Evolutionary conservation across 2,113 vertebrate species (phyloP), one percentile per base, ranked within the genome.

Genomic region (Puma concolor): DNA sequence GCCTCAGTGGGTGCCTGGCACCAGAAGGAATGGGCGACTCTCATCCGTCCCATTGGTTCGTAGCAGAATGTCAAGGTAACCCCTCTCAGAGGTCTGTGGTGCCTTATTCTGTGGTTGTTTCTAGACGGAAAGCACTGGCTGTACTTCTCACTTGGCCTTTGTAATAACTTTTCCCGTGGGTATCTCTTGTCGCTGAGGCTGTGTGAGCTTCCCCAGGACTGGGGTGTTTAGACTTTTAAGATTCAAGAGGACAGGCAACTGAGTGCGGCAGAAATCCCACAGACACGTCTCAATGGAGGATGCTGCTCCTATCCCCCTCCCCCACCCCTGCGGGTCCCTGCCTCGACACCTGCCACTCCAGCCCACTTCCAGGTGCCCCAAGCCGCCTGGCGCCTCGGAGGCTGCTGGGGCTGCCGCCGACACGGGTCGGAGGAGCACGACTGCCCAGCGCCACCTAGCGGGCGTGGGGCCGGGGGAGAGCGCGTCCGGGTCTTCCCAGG

Each of bases 361-460:
- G 27, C 60, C 29, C 23, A 31, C 36, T 63, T 76, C 41, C 87
- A 60, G 63, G 64, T 36, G 7, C 13, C 57, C 57, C 57, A 60
- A 2, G 21, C 57, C 21, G 5, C n/a, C 2, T 9, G 72, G 36
- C 0, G 1, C 41, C n/a, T 67, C 5, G 0, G 5, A 4, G 7
- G 71, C 80, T 19, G 27, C 27, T 7, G 48, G 66, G 48, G 57
- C 10, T 16, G 54, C 36, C 63, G 9, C 44, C 7, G 44, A 44
- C 1, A 12, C 44, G 31, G 80, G 57, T 25, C 14, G 80, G 79
- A 54, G 2, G 27, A 44, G 94, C 54, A 4, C 80, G 81, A 92
- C 72, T 15, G 79, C 94, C 67, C 95, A 92, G 97, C 97, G 93
- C 98, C 98, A 98, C 77, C 98, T 99, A 97, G 98, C 16, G 98